These are phyloP conservation scores for Epirrhoe alternata DNA, from an alignment of 2,888 invertebrate genomes.

Conservation along the genomic window DNA sequence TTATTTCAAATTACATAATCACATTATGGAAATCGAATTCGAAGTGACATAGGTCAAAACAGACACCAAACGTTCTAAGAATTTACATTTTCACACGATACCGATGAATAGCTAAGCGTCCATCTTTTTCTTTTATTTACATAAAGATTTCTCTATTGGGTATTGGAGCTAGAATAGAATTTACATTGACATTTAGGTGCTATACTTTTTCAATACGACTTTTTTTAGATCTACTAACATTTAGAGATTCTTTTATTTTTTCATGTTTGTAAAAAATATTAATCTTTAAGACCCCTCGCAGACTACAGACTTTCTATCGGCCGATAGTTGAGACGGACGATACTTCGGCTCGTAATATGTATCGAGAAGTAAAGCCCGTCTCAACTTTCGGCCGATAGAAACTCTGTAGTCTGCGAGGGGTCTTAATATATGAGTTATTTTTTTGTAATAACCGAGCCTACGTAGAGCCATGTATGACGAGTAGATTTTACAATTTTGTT, in stretches of 20 bases:
- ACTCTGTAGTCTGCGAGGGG: no score
- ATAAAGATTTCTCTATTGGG: slow-evolving; percentile 42
- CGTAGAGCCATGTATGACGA: no score
- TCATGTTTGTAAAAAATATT: no score
- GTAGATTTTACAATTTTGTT: no score
- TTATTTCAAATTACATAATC: neutral
- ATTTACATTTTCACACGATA: slow-evolving; percentile 41
- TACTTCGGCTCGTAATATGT: no score
- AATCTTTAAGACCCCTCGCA: no score
- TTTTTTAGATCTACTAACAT: neutral
- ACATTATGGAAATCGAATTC: slow-evolving; percentile 3
- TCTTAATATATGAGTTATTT: no score
- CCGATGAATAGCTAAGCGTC: slow-evolving; percentile 32
- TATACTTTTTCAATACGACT: neutral
- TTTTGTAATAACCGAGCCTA: no score
- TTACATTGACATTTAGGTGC: slow-evolving; percentile 32
- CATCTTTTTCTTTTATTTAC: slow-evolving; percentile 37
- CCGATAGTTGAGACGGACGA: no score
- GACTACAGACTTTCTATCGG: no score
- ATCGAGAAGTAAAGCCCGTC: no score
- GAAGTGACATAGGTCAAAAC: slow-evolving; percentile 15
- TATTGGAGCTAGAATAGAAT: slow-evolving; percentile 26
- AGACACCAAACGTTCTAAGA: slow-evolving; percentile 34
- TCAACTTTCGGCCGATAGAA: no score
- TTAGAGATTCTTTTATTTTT: neutral